phyloP scores from a whole-genome alignment of 2,888 invertebrate genomes.

The Agapostemon virescens region DNA sequence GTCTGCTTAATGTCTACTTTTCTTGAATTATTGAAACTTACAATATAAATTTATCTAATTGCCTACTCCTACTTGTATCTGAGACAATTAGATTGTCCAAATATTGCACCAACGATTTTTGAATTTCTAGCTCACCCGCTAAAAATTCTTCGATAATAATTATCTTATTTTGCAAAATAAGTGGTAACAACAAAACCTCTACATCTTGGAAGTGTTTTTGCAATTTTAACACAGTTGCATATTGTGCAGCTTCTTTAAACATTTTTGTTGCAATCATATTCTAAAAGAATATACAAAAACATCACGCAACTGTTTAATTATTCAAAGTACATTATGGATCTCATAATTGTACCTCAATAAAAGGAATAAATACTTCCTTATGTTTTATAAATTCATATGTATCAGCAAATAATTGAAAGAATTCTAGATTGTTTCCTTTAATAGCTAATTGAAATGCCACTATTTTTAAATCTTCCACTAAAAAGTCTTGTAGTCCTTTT shows the following conservation, averaged over 20 bases:
- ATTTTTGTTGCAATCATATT: constrained; percentile 82
- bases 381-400: constrained; percentile 85
- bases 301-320: neutral
- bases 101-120: constrained; percentile 85
- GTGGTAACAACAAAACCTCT: constrained; percentile 88
- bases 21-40: constrained; percentile 74
- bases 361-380: constrained; percentile 83
- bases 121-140: constrained; percentile 84
- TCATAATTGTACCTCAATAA: constrained; percentile 68
- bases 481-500: constrained; percentile 77
- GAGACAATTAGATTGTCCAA: constrained; percentile 87
- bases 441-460: constrained; percentile 88
- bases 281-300: constrained; percentile 63
- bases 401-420: constrained; percentile 85
- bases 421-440: constrained; percentile 85
- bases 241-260: constrained; percentile 89
- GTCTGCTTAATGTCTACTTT: neutral
- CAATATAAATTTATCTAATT: constrained; percentile 83
- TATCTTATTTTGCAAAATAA: constrained; percentile 91
- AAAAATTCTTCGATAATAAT: constrained; percentile 90
- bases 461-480: constrained; percentile 84
- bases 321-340: neutral
- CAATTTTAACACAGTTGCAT: constrained; percentile 85
- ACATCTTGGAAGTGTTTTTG: constrained; percentile 85
- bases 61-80: constrained; percentile 82